phyloP scores from a whole-genome alignment of 2,888 invertebrate species.

The Cryptus viduatorius region DNA sequence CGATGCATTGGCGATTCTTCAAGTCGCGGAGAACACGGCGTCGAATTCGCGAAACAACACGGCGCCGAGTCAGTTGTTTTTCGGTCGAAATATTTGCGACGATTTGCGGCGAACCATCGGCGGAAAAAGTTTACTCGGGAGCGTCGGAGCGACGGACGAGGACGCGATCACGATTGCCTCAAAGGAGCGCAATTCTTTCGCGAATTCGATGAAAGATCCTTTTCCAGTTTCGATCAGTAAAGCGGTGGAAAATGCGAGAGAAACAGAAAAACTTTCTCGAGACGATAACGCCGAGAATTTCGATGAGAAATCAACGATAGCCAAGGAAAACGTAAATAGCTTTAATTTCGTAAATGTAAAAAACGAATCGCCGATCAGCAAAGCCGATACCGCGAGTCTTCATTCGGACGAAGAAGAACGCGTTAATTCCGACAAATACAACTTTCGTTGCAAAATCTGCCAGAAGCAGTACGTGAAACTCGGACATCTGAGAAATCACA shows the following conservation, averaged over 20 bases:
- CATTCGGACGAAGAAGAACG: slow-evolving; percentile 3
- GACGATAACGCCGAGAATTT: background rate
- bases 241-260: background rate
- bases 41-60: slow-evolving; percentile 69
- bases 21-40: slow-evolving; percentile 76
- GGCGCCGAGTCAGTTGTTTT: slow-evolving; percentile 75
- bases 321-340: slow-evolving; percentile 2
- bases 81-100: slow-evolving; percentile 72
- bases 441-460: slow-evolving; percentile 76
- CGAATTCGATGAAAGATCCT: background rate
- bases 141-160: slow-evolving; percentile 68
- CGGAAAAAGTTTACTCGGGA: slow-evolving; percentile 46
- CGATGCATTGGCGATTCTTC: slow-evolving; percentile 76
- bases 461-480: slow-evolving; percentile 75
- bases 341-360: slow-evolving; percentile 16
- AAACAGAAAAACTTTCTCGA: background rate
- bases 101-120: slow-evolving; percentile 66
- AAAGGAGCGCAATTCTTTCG: background rate
- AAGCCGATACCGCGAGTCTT: slow-evolving; percentile 9
- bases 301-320: background rate
- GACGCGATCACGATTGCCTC: slow-evolving; percentile 61
- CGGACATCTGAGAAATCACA: slow-evolving; percentile 77
- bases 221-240: background rate
- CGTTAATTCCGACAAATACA: slow-evolving; percentile 51
- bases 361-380: slow-evolving; percentile 22